Evolutionary conservation across 2,113 vertebrate species (phyloP).

Genomic region (Bufo gargarizans): DNA sequence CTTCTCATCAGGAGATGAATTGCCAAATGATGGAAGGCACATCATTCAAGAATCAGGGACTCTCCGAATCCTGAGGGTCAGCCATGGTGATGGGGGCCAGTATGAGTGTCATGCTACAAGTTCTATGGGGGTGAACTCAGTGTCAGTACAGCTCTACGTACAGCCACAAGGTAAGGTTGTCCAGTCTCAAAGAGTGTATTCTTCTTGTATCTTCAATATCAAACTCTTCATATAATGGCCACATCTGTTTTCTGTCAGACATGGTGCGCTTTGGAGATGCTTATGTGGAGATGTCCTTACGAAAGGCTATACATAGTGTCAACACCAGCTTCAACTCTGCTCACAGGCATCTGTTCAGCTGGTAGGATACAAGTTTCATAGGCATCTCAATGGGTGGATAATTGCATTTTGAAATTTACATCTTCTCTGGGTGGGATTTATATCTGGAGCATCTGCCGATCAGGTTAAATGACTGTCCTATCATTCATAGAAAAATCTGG

Average conservation of each 20-base stretch:
- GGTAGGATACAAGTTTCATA: slow-evolving; percentile 57
- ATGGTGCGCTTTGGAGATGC: slow-evolving; percentile 66
- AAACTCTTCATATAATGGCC: neutral
- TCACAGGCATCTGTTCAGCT: slow-evolving; percentile 71
- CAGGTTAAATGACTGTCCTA: neutral
- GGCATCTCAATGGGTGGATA: neutral
- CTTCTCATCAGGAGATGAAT: slow-evolving; percentile 61
- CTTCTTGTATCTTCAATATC: neutral
- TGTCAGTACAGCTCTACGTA: slow-evolving; percentile 63
- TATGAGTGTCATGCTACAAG: slow-evolving; percentile 74
- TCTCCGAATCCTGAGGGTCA: slow-evolving; percentile 65
- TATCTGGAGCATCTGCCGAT: neutral
- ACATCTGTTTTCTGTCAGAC: slow-evolving; percentile 37
- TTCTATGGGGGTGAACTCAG: slow-evolving; percentile 61
- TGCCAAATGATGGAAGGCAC: slow-evolving; percentile 67
- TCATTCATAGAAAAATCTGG: neutral
- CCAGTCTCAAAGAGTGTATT: neutral
- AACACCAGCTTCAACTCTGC: slow-evolving; percentile 74
- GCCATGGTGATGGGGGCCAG: slow-evolving; percentile 69
- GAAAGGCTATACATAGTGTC: slow-evolving; percentile 73
- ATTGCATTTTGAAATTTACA: neutral
- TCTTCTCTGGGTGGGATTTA: neutral
- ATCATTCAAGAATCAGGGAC: slow-evolving; percentile 68
- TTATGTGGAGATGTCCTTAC: slow-evolving; percentile 70
- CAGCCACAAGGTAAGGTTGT: slow-evolving; percentile 64